Evolutionary conservation across 2,113 vertebrate species (phyloP).

Genomic region (Bos indicus): DNA sequence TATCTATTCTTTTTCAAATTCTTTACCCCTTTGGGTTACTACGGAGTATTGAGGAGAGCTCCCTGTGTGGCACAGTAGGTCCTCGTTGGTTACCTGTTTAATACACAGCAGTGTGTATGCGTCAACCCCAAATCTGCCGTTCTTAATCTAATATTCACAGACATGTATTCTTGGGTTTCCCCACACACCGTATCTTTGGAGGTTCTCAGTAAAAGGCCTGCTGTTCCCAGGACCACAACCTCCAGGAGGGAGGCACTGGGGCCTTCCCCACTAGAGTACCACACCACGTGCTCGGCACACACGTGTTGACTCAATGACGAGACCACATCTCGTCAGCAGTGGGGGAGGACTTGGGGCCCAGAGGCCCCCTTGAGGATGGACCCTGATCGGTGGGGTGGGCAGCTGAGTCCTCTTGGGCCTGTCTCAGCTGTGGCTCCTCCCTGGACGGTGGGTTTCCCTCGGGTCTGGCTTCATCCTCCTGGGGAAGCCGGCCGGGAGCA

Average conservation of each 20-base stretch:
- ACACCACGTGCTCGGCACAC: neutral
- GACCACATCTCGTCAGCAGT: neutral
- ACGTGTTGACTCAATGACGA: neutral
- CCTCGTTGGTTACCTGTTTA: neutral
- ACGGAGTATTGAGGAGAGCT: neutral
- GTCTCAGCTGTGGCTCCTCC: neutral
- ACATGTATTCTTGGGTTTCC: neutral
- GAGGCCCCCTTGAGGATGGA: neutral
- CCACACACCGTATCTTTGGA: accelerated
- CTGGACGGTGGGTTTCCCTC: neutral
- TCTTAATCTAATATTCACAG: neutral
- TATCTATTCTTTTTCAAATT: neutral
- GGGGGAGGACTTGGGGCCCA: neutral
- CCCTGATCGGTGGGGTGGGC: neutral
- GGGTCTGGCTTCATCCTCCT: neutral
- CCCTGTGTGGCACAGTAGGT: accelerated
- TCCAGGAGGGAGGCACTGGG: neutral
- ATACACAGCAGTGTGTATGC: neutral
- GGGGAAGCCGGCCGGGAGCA: neutral
- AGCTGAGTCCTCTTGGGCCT: neutral
- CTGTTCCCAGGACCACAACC: neutral
- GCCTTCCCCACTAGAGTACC: neutral
- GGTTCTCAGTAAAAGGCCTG: neutral
- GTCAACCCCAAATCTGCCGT: neutral
- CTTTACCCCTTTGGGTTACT: neutral